Base-by-base conservation (phyloP, 2,888 invertebrate genomes). In the Timema cristinae region DNA sequence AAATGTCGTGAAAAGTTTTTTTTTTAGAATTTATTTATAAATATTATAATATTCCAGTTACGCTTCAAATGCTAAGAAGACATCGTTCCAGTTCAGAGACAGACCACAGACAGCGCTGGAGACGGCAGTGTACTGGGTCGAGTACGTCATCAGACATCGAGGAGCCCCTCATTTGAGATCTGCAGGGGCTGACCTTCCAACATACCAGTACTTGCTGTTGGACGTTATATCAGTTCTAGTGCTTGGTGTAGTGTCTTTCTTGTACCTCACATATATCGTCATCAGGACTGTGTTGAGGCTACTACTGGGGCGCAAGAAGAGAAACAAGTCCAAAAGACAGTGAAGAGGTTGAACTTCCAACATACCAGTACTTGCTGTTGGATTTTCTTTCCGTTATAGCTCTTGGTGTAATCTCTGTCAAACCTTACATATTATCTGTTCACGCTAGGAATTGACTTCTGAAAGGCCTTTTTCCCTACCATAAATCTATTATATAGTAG, bases 101-200 rank as follows among this genome's bases (percentile, higher is more conserved):
- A 82, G 89, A 48, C 87, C 86, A 0, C 79, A 85, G 77, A 82
- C 84, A 15, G 86, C 89, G 0, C 76, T 89, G 73, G 87, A 89
- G 50, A 86, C 86, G 48, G 87, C 87, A 0, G 81, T 88, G 0
- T 89, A 87, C 80, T 90, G 89, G 89, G 84, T 87, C 68, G 89
- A 90, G 79, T 88, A 89, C 76, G 86, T 89, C 0, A 79, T 87
- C 8, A 83, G 87, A 54, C 87, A 88, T 76, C 84, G 85, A 71
- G 87, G 87, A 0, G 87, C 87, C 0, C 76, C 79, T 1, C 86
- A 87, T 73, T 74, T 87, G 49, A 81, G 85, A 59, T 85, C 85
- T n/a, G 84, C 85, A 0, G 85, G 85, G 0, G 79, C 84, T 2
- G 84, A 86, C 72, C 79, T 87, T 15, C 78, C 83, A 0, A 80